Base-by-base conservation (phyloP, 2,888 invertebrate genomes). In the Myopa testacea region DNA sequence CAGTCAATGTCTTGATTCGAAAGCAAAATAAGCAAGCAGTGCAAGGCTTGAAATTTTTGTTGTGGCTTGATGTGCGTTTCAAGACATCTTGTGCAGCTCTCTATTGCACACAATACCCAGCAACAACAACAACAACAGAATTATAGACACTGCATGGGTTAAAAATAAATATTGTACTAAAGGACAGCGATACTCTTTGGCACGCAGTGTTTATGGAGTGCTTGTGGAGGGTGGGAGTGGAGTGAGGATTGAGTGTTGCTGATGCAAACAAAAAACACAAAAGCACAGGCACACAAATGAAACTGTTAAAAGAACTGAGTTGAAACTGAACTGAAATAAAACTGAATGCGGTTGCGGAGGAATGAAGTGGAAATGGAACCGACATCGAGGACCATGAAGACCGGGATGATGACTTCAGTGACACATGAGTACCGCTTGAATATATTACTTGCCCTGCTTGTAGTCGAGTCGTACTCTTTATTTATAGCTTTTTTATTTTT, bases 401-500 rank as follows among this genome's bases (percentile, higher is more conserved):
- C 58, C 58, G 34, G 37, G 52, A 26, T 14, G 12, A 19, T 16
- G 67, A 67, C 58, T 40, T 19, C 75, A 37, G 58, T 69, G 80
- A 80, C 82, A 82, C 75, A 79, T 80, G 82, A 82, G 78, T 79
- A 71, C 77, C 79, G 77, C 79, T 83, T 82, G 67, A 80, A 81
- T 79, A 75, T 10, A 45, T 81, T 81, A 81, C 77, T 80, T 80
- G 79, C 78, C 74, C 79, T 73, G 50, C 37, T 77, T 68, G 55
- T 1, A 14, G 60, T 40, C 45, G 45, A 45, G 45, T 45, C 60
- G 50, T 14, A 68, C 16, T 7, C 16, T 60, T 45, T 45, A 10
- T 45, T 45, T 45, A 45, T 45, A 45, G 45, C 2, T 3, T 45
- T 45, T 45, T 45, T 8, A 45, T 45, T 8, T 10, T 10, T 26